Conservation (phyloP, 1,140 invertebrate genomes). For the Heliconius melpomene region DNA sequence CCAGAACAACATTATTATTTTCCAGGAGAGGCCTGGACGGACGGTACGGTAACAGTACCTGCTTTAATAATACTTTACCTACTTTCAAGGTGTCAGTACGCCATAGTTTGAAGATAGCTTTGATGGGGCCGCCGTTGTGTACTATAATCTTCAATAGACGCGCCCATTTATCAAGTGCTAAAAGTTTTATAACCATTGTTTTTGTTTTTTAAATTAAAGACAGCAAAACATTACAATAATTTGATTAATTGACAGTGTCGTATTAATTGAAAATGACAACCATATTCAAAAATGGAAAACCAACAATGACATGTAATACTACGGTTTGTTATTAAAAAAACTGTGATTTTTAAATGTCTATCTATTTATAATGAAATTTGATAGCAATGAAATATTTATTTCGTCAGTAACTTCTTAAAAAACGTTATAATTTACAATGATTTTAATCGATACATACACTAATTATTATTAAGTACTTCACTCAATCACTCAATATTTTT, state of each 20-base stretch:
- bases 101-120: conserved; percentile 52
- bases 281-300: conserved; percentile 2
- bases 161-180: conserved; percentile 57
- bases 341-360: neutral
- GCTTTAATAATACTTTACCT: neutral
- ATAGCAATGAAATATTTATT: neutral
- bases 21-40: no score
- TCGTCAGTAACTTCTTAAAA: neutral
- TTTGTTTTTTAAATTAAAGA: conserved; percentile 17
- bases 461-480: no score
- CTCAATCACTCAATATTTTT: no score
- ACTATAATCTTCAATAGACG: conserved; percentile 50
- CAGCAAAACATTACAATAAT: neutral
- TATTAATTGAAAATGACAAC: neutral
- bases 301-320: neutral
- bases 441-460: no score
- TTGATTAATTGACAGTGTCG: conserved; percentile 8
- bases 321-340: neutral
- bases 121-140: conserved; percentile 53
- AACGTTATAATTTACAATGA: no score
- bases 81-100: conserved; percentile 58
- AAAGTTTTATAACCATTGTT: conserved; percentile 38
- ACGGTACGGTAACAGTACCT: no score
- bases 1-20: no score
- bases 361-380: neutral